Evolutionary conservation across 2,797 vertebrate genomes (phyloP).

Genomic region (Amblyopsis hoosieri): DNA sequence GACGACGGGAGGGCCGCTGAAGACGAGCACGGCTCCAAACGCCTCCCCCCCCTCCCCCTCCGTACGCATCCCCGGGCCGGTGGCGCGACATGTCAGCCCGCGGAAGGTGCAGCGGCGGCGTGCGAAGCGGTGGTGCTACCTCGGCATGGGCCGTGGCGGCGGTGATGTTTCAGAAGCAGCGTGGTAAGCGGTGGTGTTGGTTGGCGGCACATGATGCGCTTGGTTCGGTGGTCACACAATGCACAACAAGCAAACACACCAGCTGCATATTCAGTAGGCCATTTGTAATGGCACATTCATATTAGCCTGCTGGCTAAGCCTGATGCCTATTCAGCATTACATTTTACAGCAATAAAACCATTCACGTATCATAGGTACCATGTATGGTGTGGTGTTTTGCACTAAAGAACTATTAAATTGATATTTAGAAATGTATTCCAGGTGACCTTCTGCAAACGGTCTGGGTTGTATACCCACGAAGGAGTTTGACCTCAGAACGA

Average conservation of each 20-base stretch:
- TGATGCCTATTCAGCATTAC: too few relatives aligned
- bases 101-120: constrained; percentile 41
- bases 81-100: constrained; percentile 27
- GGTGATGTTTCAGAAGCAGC: constrained; percentile 60
- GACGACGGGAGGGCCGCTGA: constrained; percentile 16
- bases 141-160: constrained; percentile 33
- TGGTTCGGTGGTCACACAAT: constrained; percentile 3
- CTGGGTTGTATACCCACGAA: too few relatives aligned
- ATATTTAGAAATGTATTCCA: too few relatives aligned
- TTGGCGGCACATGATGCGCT: constrained; percentile 42
- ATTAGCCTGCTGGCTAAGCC: too few relatives aligned
- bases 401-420: too few relatives aligned
- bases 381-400: too few relatives aligned
- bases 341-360: too few relatives aligned
- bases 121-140: constrained; percentile 46
- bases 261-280: neutral
- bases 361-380: too few relatives aligned
- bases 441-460: too few relatives aligned
- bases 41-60: constrained; percentile 12
- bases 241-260: neutral
- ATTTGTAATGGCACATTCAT: too few relatives aligned
- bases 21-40: constrained; percentile 26
- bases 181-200: constrained; percentile 41
- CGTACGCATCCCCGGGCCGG: neutral
- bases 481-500: neutral